Evolutionary conservation across 1,140 invertebrate species (phyloP), one percentile per base, ranked within the genome.

Genomic region (Drosophila kikkawai): DNA sequence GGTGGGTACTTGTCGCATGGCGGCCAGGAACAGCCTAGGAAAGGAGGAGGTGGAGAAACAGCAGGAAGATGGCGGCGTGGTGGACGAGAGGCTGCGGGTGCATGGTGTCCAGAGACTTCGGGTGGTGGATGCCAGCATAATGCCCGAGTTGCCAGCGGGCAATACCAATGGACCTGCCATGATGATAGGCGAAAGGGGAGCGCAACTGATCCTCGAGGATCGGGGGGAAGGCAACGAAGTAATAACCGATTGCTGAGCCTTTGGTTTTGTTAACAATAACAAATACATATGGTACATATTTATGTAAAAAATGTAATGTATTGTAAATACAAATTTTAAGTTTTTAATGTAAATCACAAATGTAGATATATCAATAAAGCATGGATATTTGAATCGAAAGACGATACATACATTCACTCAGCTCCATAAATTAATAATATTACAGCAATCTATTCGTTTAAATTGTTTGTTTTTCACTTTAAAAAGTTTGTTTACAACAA

Each of bases 51-150:
- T 0, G 5, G 26, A 7, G 6, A 6, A 9, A 0, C 37, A 51
- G 6, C 0, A 6, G 44, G 61, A 2, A 4, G 11, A 36, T 0
- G 50, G 91, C 19, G 94, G 96, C 34, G 95, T 96, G 2, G 94
- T 96, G 3, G 95, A 97, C 88, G 93, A 95, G 0, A 79, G 95
- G 39, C 92, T 98, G 8, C 93, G 94, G 32, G 96, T 97, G 2
- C 93, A 95, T 67, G 95, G 95, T 0, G 91, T 97, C 2, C 81
- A 90, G 2, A 94, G 95, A 4, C 84, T 97, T 6, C 94, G 97
- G 67, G 96, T 98, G 0, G 94, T 95, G 2, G 97, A 98, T 93
- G 96, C 96, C 29, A 97, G 96, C 67, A 94, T 97, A 7, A 97
- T 97, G 95, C 97, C 97, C 0, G 93, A 91, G 4, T 94, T 97